Base-by-base conservation (phyloP, 2,113 vertebrate species). In the Aramus guarauna region DNA sequence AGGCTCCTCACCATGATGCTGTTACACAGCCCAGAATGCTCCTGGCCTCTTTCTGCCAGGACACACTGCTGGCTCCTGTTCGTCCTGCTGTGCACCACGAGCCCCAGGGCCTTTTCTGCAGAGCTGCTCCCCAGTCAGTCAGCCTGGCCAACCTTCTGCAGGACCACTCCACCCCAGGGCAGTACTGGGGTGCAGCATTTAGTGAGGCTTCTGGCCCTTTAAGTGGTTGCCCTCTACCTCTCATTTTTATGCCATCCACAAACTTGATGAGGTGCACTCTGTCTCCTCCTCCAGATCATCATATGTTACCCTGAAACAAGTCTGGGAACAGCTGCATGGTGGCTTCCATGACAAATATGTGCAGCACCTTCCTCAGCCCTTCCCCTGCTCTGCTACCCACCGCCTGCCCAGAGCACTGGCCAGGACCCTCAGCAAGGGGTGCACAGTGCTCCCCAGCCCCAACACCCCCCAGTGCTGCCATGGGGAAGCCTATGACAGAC, bases 1-100 rank as follows among this genome's bases (percentile, higher is more conserved):
- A 3, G 5, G 60, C 27, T 92, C 86, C 77, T 92, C 73, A 55
- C 55, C 11, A 87, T 94, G 93, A 91, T 34, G 34, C 87, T 95
- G 91, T 96, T 78, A 52, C 74, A 75, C 77, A 94, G 60, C 87
- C 23, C 68, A 55, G 69, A 69, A 14, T 43, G 47, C 52, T 67
- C 24, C 63, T 52, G 60, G 24, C 52, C 43, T 63, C 47, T 64
- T 64, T 14, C 83, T 91, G 50, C 59, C 76, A 10, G 76, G 37
- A 48, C 55, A 10, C 18, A 0, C 30, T 15, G 2, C 68, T 88
- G 63, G 71, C 69, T 90, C 19, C 67, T 45, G 39, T 47, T 85
- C 43, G 7, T 41, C 47, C 50, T 67, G 52, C 82, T 85, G 47
- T 9, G 37, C 75, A 1, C 58, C 37, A 14, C 3, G 8, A 90